Conservation (phyloP, 2,888 invertebrate species). For the Netelia virgata region DNA sequence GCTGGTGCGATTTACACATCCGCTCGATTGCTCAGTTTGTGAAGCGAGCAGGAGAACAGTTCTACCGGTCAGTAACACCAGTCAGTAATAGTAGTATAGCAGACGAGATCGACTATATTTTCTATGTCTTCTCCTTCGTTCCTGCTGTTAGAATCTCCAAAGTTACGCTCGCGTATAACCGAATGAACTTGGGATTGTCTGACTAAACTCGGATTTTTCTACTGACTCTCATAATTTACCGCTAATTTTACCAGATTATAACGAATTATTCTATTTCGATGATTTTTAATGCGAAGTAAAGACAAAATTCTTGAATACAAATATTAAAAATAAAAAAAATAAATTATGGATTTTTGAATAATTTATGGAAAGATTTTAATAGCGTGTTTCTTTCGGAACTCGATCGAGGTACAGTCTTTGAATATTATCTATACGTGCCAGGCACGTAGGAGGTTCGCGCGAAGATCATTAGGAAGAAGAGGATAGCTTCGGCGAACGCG, state of each 20-base stretch:
- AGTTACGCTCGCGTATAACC: constrained; percentile 1
- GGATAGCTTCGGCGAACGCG: neutral
- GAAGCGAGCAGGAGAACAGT: neutral
- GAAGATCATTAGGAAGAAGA: neutral
- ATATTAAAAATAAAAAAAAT: neutral
- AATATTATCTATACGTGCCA: neutral
- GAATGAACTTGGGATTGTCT: constrained; percentile 34
- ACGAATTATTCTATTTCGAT: no score
- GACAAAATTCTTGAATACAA: neutral
- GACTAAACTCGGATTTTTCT: constrained; percentile 22
- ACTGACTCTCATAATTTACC: constrained; percentile 8
- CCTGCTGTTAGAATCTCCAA: neutral
- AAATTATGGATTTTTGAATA: neutral
- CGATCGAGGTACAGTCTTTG: no score
- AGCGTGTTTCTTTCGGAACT: neutral
- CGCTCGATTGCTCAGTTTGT: constrained; percentile 59
- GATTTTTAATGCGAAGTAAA: no score
- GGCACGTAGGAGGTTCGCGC: neutral
- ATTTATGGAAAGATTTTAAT: neutral
- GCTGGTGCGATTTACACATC: constrained; percentile 58
- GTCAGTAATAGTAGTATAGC: constrained; percentile 4
- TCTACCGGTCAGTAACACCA: constrained; percentile 9
- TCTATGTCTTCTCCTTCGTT: constrained; percentile 9
- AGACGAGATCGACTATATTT: constrained; percentile 26
- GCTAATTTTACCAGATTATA: no score